These are phyloP conservation scores for Brachionus rotundiformis DNA, from an alignment of 1,140 invertebrate species.

Conservation along the genomic window DNA sequence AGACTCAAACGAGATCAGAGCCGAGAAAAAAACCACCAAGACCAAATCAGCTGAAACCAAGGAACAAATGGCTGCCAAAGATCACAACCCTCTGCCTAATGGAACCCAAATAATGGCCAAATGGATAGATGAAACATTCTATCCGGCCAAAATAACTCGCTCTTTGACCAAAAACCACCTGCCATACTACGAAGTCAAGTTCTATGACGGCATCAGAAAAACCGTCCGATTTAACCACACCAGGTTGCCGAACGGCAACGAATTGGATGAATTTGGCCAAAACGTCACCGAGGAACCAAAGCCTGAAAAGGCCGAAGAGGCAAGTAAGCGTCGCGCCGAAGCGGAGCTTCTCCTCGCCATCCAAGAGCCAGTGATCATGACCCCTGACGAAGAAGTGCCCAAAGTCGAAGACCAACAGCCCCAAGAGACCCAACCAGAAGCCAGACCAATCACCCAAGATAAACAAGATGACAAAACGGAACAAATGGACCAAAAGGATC, in stretches of 20 bases:
- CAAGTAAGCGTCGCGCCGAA: background rate
- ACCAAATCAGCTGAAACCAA: background rate
- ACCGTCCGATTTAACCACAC: background rate
- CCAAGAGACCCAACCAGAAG: too few relatives aligned
- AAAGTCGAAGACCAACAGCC: too few relatives aligned
- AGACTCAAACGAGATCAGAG: constrained; percentile 58
- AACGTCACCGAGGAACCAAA: background rate
- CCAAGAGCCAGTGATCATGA: background rate
- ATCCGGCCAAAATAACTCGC: background rate
- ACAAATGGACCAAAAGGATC: background rate
- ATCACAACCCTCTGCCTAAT: background rate
- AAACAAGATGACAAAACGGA: background rate
- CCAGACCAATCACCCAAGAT: background rate
- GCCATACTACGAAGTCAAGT: constrained; percentile 34
- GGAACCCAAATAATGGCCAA: constrained; percentile 12
- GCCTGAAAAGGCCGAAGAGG: background rate
- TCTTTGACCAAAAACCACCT: constrained; percentile 12
- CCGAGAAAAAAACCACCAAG: background rate
- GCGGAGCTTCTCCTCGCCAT: constrained; percentile 1
- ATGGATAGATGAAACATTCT: constrained; percentile 28
- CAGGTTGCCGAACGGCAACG: background rate
- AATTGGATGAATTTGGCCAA: background rate
- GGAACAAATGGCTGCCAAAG: background rate
- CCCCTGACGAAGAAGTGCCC: background rate
- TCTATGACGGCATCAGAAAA: constrained; percentile 12